These are phyloP conservation scores for Podotricha telesiphe DNA, from an alignment of 2,888 invertebrate species.

Conservation along the genomic window DNA sequence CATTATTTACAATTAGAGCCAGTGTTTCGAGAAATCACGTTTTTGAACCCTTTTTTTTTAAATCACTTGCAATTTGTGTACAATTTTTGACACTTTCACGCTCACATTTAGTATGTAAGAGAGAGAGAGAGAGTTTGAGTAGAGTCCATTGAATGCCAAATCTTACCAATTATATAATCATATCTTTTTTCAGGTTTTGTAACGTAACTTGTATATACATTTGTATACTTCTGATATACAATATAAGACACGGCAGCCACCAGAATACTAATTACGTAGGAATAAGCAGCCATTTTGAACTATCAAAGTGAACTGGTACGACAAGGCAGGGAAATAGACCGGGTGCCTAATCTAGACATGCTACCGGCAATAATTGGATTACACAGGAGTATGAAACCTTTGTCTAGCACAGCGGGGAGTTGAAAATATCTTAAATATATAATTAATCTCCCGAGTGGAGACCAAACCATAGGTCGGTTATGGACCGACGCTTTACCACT, in stretches of 20 bases:
- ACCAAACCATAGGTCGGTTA: too few relatives aligned
- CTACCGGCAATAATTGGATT: constrained; percentile 69
- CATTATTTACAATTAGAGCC: background rate
- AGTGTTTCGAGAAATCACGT: too few relatives aligned
- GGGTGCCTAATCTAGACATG: constrained; percentile 54
- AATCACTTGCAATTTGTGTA: too few relatives aligned
- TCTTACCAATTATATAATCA: constrained; percentile 76
- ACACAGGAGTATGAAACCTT: constrained; percentile 53
- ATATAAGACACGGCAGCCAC: constrained; percentile 64
- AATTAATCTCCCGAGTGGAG: too few relatives aligned
- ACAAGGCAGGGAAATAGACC: constrained; percentile 37
- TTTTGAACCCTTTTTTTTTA: too few relatives aligned
- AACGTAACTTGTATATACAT: constrained; percentile 63
- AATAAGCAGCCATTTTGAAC: constrained; percentile 59
- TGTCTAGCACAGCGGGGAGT: background rate
- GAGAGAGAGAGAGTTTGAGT: too few relatives aligned
- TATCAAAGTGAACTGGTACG: constrained; percentile 35
- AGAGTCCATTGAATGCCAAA: background rate
- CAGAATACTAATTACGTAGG: constrained; percentile 61
- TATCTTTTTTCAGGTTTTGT: constrained; percentile 68
- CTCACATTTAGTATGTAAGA: too few relatives aligned
- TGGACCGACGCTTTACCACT: too few relatives aligned
- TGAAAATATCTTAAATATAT: too few relatives aligned
- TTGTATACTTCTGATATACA: constrained; percentile 66
- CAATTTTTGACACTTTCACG: too few relatives aligned